phyloP scores from a whole-genome alignment of 2,888 invertebrate genomes.

The Ophion slaviceki region DNA sequence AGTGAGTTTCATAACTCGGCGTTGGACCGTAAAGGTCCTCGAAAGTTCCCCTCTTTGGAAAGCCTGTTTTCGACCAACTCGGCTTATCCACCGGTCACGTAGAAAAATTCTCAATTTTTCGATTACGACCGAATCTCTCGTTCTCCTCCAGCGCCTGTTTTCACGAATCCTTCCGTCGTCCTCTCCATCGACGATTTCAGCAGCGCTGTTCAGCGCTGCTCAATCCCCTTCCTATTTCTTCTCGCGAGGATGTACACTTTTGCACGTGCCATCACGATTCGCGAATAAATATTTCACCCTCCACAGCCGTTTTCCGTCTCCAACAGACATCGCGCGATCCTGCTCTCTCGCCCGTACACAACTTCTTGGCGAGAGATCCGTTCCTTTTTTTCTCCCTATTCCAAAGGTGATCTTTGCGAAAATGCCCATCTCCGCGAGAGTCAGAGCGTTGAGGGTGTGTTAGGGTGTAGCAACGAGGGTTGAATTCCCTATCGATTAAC shows the following conservation, averaged over 20 bases:
- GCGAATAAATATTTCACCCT: conserved; percentile 53
- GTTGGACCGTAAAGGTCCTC: no score
- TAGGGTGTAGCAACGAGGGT: no score
- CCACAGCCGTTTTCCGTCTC: neutral
- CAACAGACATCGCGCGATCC: neutral
- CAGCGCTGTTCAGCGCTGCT: conserved; percentile 13
- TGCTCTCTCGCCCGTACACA: no score
- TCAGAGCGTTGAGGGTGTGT: no score
- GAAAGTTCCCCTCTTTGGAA: no score
- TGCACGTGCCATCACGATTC: conserved; percentile 47
- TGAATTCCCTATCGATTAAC: no score
- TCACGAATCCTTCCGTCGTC: neutral
- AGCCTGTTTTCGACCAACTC: neutral
- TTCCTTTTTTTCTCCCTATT: no score
- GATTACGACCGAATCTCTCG: conserved; percentile 33
- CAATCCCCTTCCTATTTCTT: conserved; percentile 20
- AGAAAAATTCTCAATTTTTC: conserved; percentile 63
- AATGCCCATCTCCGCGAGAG: no score
- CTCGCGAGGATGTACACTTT: conserved; percentile 5
- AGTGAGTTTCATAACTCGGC: no score
- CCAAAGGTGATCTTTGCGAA: no score
- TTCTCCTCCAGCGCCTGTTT: neutral
- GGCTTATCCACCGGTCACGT: conserved; percentile 56
- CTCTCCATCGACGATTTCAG: neutral
- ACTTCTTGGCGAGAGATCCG: no score